Evolutionary conservation across 2,113 vertebrate species (phyloP), one percentile per base, ranked within the genome.

Genomic region (Urocitellus parryii): DNA sequence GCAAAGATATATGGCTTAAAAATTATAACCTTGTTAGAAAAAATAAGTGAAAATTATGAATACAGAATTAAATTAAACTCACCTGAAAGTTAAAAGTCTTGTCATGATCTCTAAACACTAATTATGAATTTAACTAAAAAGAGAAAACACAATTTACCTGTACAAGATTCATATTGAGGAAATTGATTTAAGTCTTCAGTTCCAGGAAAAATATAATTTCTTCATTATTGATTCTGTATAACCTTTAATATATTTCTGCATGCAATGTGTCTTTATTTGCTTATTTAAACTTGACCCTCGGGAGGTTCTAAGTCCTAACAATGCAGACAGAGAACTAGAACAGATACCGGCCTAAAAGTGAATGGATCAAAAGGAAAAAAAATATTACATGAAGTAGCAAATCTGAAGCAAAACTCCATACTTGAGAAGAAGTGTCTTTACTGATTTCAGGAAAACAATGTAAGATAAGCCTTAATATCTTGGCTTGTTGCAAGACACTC

Each of bases 1-100:
- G 32, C 93, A 73, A 77, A 97, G 81, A 90, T 88, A 77, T 3
- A 91, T 91, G 20, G 56, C 79, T 89, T 94, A 25, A 95, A 92
- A 92, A 94, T 68, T 91, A 2, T 25, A 76, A 51, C 25, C 32
- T 84, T 77, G 5, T 4, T 42, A 63, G 42, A 82, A 93, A 87
- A 70, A 70, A 85, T 10, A 88, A 70, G 4, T 70, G 39, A 94
- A 53, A 53, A 90, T 32, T 16, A 63, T 2, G 27, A 24, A 58
- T 39, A 85, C 6, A 45, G 80, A 27, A 95, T 90, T 34, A 94
- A 86, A 91, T 88, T 85, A 91, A 94, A 77, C 34, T 88, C 48
- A 81, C 20, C 61, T 80, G 12, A 48, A 76, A 92, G 76, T 72
- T 80, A 91, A 84, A n/a, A 67, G 37, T 86, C 11, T 90, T 94